These are phyloP conservation scores for Drosophila sordidula DNA, from an alignment of 2,888 invertebrate genomes.

Conservation along the genomic window DNA sequence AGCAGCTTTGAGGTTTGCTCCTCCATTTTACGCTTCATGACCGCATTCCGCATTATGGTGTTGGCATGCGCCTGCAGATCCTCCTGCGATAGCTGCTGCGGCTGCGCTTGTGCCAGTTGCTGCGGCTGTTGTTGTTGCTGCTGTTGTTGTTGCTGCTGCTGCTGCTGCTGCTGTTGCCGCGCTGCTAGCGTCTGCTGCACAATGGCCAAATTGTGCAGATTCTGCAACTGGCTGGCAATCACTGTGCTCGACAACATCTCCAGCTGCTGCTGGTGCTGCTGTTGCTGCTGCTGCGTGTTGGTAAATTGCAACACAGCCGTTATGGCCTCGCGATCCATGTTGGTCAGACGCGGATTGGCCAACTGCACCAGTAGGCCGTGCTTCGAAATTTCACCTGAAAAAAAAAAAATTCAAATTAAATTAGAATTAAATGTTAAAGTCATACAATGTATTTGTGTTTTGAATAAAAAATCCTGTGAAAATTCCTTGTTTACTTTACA, in stretches of 20 bases:
- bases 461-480: no score
- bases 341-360: conserved; percentile 81
- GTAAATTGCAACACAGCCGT: conserved; percentile 84
- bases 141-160: conserved; percentile 50
- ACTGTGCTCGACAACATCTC: conserved; percentile 80
- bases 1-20: conserved; percentile 82
- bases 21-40: conserved; percentile 83
- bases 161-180: conserved; percentile 74
- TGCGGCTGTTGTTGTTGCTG: conserved; percentile 24
- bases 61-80: conserved; percentile 83
- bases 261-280: conserved; percentile 81
- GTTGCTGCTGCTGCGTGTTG: conserved; percentile 82
- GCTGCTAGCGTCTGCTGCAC: conserved; percentile 81
- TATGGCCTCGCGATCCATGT: conserved; percentile 83
- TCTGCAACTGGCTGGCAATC: conserved; percentile 82
- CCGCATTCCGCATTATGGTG: conserved; percentile 83
- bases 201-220: conserved; percentile 82
- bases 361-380: conserved; percentile 82
- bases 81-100: conserved; percentile 73
- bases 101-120: conserved; percentile 6
- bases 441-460: no score
- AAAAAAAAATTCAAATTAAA: no score
- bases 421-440: not conserved
- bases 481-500: no score
- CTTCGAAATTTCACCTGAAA: conserved; percentile 82